Evolutionary conservation across 2,113 vertebrate species (phyloP).

Genomic region (Corythoichthys intestinalis): DNA sequence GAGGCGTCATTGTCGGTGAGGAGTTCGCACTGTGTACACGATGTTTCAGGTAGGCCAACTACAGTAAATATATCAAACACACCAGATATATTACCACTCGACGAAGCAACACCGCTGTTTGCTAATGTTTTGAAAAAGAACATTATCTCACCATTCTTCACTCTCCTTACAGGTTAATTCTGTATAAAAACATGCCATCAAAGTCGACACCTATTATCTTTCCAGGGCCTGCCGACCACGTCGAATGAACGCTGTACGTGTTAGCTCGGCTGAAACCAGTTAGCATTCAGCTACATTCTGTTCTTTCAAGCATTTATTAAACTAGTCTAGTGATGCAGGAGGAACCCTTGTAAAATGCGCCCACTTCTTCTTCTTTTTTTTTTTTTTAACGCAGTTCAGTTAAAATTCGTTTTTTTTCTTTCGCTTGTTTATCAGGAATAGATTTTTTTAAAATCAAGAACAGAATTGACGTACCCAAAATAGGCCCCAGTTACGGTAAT

Average conservation of each 20-base stretch:
- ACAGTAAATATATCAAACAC: not conserved
- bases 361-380: no score
- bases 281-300: not conserved
- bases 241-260: not conserved
- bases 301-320: not conserved
- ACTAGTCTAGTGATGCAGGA: not conserved
- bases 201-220: not conserved
- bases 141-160: not conserved
- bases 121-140: not conserved
- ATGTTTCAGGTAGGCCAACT: not conserved
- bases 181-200: not conserved
- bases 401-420: no score
- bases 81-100: not conserved
- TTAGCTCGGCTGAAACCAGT: not conserved
- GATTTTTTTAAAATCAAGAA: no score
- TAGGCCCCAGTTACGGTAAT: no score
- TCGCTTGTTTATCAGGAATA: no score
- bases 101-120: not conserved
- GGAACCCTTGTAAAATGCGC: no score
- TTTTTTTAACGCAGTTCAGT: no score
- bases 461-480: no score
- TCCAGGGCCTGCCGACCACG: not conserved
- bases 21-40: not conserved
- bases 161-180: not conserved
- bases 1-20: conserved; percentile 22